Evolutionary conservation across 1,140 invertebrate genomes (phyloP), one percentile per base, ranked within the genome.

Genomic region (Drosophila leontia): DNA sequence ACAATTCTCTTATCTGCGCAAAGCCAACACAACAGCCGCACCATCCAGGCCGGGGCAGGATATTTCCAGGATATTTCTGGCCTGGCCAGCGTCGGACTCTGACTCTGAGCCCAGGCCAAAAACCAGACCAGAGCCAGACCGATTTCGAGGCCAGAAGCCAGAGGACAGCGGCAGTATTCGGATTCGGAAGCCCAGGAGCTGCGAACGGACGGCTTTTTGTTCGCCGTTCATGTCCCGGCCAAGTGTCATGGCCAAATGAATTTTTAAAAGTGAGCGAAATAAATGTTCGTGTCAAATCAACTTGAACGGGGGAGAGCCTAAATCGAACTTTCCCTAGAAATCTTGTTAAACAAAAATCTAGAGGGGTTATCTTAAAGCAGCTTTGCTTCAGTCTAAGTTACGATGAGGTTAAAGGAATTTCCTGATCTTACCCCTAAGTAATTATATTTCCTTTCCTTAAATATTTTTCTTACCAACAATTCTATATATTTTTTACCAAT

Each of bases 1-100:
- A 92, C 91, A 92, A 92, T 92, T 92, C 91, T 92, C 91, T 92
- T 92, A 92, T 92, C 91, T 92, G 70, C 77, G 78, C 88, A 92
- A 92, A 92, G 82, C 87, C 91, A 92, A 91, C 91, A 92, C 85
- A 91, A 91, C 86, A 91, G 86, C 86, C 88, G 64, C 61, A 67
- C 57, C 35, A 75, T 68, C 65, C 62, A 75, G 69, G 13, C 41
- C 50, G 41, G 53, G 60, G 17, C 63, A 59, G 59, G 59, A 62
- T 62, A 62, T 62, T 62, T 62, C 57, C 62, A 62, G 62, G 62
- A 65, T 65, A 65, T 65, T 58, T 41, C 58, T 19, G 48, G 72
- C 69, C 72, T 60, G 48, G 59, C 48, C 78, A 71, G 42, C 34
- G 42, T 23, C 61, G 51, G 37, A 62, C 56, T 29, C 56, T 35